Evolutionary conservation across 1,140 invertebrate species (phyloP), one percentile per base, ranked within the genome.

Genomic region (Drosophila punjabiensis): DNA sequence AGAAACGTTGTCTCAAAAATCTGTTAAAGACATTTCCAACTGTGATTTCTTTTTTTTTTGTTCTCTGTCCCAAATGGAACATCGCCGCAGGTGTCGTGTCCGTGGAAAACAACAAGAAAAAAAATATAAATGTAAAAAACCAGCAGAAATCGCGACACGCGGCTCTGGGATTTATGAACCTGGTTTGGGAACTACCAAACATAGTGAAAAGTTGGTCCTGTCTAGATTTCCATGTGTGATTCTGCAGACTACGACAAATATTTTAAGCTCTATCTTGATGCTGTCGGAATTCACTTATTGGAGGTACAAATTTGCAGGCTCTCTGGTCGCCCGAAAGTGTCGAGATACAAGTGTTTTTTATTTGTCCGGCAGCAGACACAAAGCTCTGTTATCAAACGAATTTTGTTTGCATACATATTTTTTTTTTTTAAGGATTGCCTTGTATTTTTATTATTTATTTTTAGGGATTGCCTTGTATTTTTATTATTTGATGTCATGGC

Each of bases 11-110:
- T 74, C 64, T 59, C 82, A 64, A 74, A 85, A 85, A 79, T 71
- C 82, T 86, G 82, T 60, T 79, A 32, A 86, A 82, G 82, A 86
- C 82, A 86, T 75, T 74, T 82, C 79, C 82, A 62, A 79, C 82
- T 82, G 82, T 65, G 74, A 33, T 30, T 53, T 18, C 18, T 50
- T 50, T 28, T 33, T 30, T 1, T 55, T 66, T 20, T n/a, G 47
- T 43, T 68, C 82, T 84, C 70, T 55, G 64, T 52, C 61, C 37
- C 47, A 85, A 85, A 82, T 82, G 74, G 75, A 82, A 68, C 61
- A 75, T 39, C 78, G 56, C 79, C 79, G 52, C 82, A 60, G 82
- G 73, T 76, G 56, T n/a, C 33, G 48, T 45, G 61, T 73, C 47
- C 68, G 24, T 18, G 16, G n/a, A 48, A 30, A 48, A 65, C 5